Evolutionary conservation across 1,140 invertebrate species (phyloP), one percentile per base, ranked within the genome.

Genomic region (Temnothorax longispinosus): DNA sequence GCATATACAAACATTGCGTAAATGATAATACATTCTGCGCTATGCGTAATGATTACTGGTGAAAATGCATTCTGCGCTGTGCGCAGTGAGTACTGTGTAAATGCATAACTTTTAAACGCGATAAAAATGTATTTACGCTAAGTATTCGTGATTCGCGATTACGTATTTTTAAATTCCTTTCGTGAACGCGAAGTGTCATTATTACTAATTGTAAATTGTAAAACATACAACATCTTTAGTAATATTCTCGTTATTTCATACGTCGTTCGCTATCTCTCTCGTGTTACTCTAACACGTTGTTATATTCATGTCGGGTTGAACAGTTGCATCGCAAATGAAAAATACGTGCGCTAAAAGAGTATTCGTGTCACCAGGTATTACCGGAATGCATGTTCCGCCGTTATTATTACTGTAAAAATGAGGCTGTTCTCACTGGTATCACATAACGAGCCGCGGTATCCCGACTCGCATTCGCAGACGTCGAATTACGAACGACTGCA

Each of bases 371-470:
- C n/a, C n/a, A 3, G 5, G 7, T 27, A 58, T 27, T 27, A n/a
- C 56, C 27, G 18, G 27, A 74, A 74, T 38, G 65, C 52, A 64
- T 15, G 35, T 13, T 5, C 41, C 18, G n/a, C n/a, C 50, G 2
- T 47, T 52, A 74, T 72, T 72, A 74, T 27, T 27, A 27, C 27
- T 5, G 38, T 15, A 41, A 32, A 72, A 50, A 0, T 21, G 44
- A 50, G 41, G 3, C 13, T 81, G 65, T 44, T 97, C 98, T 97
- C 96, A 99, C 98, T 97, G 94, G 98, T 97, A 95, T 98, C 97
- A 95, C 99, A 99, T 50, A 96, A 96, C 8, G 97, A 97, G 50
- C 98, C 98, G 56, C 98, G 98, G 93, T 97, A 99, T 64, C 98
- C 98, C 60, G 97, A 96, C 84, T 97, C 97, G 92, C 98, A 99